Conservation (phyloP, 2,113 vertebrate genomes). For the Sminthopsis crassicaudata region DNA sequence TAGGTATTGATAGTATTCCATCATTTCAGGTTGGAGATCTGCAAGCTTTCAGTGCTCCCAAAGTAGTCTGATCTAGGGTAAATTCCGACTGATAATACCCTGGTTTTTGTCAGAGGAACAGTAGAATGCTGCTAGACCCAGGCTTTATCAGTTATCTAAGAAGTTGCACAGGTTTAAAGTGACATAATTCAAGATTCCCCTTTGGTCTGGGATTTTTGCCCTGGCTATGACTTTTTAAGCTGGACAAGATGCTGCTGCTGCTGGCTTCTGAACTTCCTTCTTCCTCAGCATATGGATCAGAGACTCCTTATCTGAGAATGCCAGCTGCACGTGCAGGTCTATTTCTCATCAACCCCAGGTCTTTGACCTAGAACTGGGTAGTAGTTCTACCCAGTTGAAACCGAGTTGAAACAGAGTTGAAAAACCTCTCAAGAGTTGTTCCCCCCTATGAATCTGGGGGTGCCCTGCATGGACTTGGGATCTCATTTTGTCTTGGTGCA, state of each 20-base stretch:
- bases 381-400: too few species aligned
- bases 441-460: neutral
- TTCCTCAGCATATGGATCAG: neutral
- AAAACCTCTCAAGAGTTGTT: neutral
- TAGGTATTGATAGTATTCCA: neutral
- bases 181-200: too few species aligned
- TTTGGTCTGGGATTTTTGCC: neutral
- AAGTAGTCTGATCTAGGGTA: neutral
- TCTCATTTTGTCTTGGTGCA: neutral
- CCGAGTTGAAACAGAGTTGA: too few species aligned
- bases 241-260: neutral
- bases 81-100: neutral
- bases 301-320: neutral
- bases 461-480: neutral
- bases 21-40: neutral
- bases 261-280: neutral
- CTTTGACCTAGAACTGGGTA: neutral
- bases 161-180: too few species aligned
- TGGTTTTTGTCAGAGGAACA: too few species aligned
- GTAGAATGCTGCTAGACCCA: too few species aligned
- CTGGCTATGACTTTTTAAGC: neutral
- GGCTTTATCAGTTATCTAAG: too few species aligned
- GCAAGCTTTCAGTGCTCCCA: neutral
- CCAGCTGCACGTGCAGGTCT: neutral
- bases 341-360: neutral